A percentile compares a stretch with the other conserved stretches of the same genome.
Evolutionary conservation across 2,113 vertebrate genomes (phyloP).

Genomic region (Rhombomys opimus): DNA sequence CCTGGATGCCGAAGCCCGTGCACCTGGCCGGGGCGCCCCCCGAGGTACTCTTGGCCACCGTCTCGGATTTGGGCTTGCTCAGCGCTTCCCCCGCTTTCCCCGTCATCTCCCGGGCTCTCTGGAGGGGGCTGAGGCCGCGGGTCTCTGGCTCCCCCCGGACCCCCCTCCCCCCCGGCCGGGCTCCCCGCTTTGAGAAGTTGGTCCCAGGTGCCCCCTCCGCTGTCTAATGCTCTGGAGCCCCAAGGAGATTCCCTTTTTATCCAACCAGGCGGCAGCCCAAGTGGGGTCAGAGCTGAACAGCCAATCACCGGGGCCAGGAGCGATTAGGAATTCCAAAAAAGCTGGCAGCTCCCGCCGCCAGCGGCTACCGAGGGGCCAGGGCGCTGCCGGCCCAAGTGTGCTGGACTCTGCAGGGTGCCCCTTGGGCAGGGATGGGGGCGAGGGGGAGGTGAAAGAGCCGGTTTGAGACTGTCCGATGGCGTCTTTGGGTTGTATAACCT

Average conservation of each 20-base stretch:
- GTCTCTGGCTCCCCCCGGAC: slow-evolving; percentile 87
- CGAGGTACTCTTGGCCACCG: slow-evolving; percentile 81
- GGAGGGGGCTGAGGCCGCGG: slow-evolving; percentile 74
- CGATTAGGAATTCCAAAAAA: slow-evolving; percentile 93
- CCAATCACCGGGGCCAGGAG: slow-evolving; percentile 94
- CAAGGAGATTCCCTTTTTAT: slow-evolving; percentile 97
- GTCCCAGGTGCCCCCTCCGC: slow-evolving; percentile 94
- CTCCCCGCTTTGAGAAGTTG: slow-evolving; percentile 89
- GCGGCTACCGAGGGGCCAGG: slow-evolving; percentile 69
- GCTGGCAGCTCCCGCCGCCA: slow-evolving; percentile 80
- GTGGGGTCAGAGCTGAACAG: slow-evolving; percentile 93
- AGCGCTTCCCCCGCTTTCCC: slow-evolving; percentile 94
- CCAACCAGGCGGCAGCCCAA: slow-evolving; percentile 96
- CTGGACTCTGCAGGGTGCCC: neutral
- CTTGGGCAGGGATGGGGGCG: neutral
- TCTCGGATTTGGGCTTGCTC: slow-evolving; percentile 89
- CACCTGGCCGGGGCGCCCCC: slow-evolving; percentile 88
- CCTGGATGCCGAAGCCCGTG: slow-evolving; percentile 98
- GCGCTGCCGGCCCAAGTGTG: slow-evolving; percentile 42
- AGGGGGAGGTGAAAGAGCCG: neutral
- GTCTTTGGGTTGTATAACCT: slow-evolving; percentile 10
- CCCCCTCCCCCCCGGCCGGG: slow-evolving; percentile 88
- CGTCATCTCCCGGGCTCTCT: slow-evolving; percentile 90
- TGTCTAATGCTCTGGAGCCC: slow-evolving; percentile 91
- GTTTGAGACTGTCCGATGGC: neutral